Conservation (phyloP, 1,140 invertebrate genomes). For the Drosophila pachea region DNA sequence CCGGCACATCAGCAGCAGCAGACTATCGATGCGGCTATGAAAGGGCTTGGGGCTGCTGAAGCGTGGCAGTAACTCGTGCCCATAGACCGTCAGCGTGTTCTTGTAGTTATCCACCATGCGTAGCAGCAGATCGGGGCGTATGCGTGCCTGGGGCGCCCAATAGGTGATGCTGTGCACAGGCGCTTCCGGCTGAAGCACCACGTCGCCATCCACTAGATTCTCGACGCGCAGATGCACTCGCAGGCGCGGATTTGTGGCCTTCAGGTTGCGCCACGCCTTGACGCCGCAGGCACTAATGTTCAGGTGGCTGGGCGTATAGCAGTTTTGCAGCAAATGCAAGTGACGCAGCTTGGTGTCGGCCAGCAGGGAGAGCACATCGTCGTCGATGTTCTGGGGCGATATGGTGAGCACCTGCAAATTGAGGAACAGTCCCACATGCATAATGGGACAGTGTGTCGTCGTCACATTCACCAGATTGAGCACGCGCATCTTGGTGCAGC, state of each 20-base stretch:
- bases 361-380: constrained; percentile 86
- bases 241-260: constrained; percentile 80
- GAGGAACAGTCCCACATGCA: constrained; percentile 88
- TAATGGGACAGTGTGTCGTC: constrained; percentile 85
- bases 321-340: constrained; percentile 89
- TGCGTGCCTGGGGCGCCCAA: constrained; percentile 82
- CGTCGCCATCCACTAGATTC: constrained; percentile 79
- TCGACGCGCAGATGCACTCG: constrained; percentile 82
- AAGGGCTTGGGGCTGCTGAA: constrained; percentile 83
- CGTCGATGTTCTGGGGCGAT: constrained; percentile 89
- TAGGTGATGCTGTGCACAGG: constrained; percentile 85
- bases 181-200: constrained; percentile 81
- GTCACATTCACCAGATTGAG: constrained; percentile 88
- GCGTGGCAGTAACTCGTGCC: constrained; percentile 83
- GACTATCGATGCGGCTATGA: constrained; percentile 83
- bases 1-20: constrained; percentile 82
- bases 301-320: constrained; percentile 82
- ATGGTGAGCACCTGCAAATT: constrained; percentile 86
- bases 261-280: constrained; percentile 81
- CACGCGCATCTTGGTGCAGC: constrained; percentile 83
- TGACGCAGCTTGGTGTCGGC: constrained; percentile 85
- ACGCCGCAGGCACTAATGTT: constrained; percentile 78
- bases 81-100: constrained; percentile 81
- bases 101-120: constrained; percentile 82
- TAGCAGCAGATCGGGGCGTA: constrained; percentile 79